Evolutionary conservation across 2,113 vertebrate species (phyloP), one percentile per base, ranked within the genome.

Genomic region (Anoplopoma fimbria): DNA sequence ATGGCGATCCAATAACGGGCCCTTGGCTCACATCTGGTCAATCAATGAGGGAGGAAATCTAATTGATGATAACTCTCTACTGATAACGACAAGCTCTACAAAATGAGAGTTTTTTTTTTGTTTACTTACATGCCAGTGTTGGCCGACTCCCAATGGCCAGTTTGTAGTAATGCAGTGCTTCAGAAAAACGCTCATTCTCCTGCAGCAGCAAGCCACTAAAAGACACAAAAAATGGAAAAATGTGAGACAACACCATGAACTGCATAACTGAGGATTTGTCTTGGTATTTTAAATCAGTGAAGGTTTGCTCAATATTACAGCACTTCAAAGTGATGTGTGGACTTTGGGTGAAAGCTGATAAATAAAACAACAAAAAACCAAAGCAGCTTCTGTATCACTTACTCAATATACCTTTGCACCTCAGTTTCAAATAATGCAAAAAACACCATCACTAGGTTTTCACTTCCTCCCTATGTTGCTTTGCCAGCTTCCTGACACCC

Each of bases 121-220:
- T 82, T 62, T 94, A 97, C 98, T 97, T 95, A 99, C 98, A 99
- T 89, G 98, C 98, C 88, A 99, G 93, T 5, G 98, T 99, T 61
- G 98, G 98, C 89, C 98, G 96, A 94, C 98, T 99, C 85, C 97
- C 96, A 60, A 99, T 96, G 27, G 98, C 98, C 94, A 99, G 89
- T 90, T 97, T 98, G 92, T 99, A 99, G 91, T 99, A 99, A 93
- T 96, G 96, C 21, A 99, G 93, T 0, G 98, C 98, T 88, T 99
- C 97, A 4, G 97, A 91, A 87, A 97, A 97, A 53, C 96, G 96
- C 92, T 96, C 96, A 75, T 96, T 97, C 91, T 99, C 98, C 91
- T 99, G 98, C 40, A 99, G 96, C 77, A 99, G 95, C 88, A 99
- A 94, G 83, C 98, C 98, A 90, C 98, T 99, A 93, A 36, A 4